Evolutionary conservation across 2,888 invertebrate species (phyloP), one percentile per base, ranked within the genome.

Genomic region (Drosophila maculinotata): DNA sequence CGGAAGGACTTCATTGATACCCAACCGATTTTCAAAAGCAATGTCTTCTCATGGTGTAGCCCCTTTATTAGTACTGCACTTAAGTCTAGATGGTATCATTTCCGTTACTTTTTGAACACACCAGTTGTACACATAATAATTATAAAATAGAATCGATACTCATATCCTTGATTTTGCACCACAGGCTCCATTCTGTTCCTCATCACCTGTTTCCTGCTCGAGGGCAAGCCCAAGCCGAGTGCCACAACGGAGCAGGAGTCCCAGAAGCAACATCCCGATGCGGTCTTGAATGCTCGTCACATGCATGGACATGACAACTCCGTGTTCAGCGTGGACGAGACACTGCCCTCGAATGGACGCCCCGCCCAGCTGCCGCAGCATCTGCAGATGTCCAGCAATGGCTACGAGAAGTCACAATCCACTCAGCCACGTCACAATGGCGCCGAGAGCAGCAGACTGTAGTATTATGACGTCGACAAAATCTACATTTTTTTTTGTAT

Each of bases 141-240:
- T n/a, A n/a, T n/a, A n/a, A n/a, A n/a, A n/a, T n/a, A n/a, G n/a
- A 1, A 28, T 8, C 28, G 17, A 9, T 17, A 31, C 28, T 23
- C 2, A 9, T 31, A 15, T 6, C 0, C 1, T 6, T 23, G 12
- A 8, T 30, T 20, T 35, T 6, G n/a, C 33, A 45, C 1, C n/a
- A 38, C 35, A 96, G 96, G 96, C 92, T 96, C 96, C 48, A 93
- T 96, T 56, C 93, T 97, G 89, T 97, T 97, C 92, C 93, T 96
- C 84, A 90, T 95, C 8, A 96, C 96, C 0, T 95, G 96, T 92
- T 95, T 96, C 92, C 91, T 97, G 66, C 96, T 97, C 94, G 96
- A 95, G 39, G 95, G 95, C 6, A 91, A 91, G 58, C 51, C 69
- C 7, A 65, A 62, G 7, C 30, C 76, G 7, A 68, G 64, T 15